Evolutionary conservation across 2,888 invertebrate species (phyloP).

Genomic region (Himalopsyche tibetana): DNA sequence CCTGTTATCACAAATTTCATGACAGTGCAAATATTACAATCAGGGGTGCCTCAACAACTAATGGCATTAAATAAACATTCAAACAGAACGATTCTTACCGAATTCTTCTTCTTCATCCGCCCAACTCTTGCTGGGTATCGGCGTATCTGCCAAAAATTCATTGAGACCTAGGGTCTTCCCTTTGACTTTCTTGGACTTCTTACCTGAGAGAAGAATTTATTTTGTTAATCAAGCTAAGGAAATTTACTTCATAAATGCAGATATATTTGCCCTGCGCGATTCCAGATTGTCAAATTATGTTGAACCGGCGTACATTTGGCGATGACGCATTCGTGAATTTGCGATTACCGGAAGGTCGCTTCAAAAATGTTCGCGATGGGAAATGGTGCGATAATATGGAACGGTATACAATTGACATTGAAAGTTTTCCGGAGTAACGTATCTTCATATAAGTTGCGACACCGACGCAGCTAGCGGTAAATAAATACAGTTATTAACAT

Average conservation of each 20-base stretch:
- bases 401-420: conserved; percentile 25
- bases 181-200: conserved; percentile 91
- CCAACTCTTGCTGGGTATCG: conserved; percentile 81
- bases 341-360: conserved; percentile 55
- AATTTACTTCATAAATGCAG: conserved; percentile 74
- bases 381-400: conserved; percentile 31
- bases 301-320: conserved; percentile 39
- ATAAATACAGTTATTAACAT: conserved; percentile 11
- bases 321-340: conserved; percentile 60
- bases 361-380: conserved; percentile 2
- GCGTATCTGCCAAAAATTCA: conserved; percentile 87
- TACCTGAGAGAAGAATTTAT: conserved; percentile 76
- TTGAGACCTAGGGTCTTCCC: conserved; percentile 88
- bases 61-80: neutral
- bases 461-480: neutral
- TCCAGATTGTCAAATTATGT: neutral
- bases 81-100: conserved; percentile 75
- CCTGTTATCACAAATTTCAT: neutral
- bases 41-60: neutral
- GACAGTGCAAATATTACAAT: conserved; percentile 5
- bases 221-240: conserved; percentile 37
- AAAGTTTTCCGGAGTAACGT: neutral
- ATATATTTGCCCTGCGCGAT: conserved; percentile 65
- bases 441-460: neutral
- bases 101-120: conserved; percentile 91